Evolutionary conservation across 1,140 invertebrate species (phyloP), one percentile per base, ranked within the genome.

Genomic region (Zaprionus ghesquierei): DNA sequence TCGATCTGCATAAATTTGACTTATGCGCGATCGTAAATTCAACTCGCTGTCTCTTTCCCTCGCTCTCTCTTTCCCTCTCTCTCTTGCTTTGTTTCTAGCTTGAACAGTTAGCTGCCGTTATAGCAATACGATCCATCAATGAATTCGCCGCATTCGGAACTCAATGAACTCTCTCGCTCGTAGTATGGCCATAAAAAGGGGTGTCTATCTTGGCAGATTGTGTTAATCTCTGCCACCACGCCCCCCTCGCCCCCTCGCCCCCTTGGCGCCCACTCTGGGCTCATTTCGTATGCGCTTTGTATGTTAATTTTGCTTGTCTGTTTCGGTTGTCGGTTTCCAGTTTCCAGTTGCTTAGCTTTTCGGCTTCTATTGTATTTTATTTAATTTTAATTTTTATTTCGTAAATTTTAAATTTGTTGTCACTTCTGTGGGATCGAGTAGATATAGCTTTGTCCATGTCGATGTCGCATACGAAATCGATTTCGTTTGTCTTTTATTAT

Each of bases 381-480:
- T 89, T 84, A 89, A 89, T 87, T 87, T 84, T 87, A 87, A 87
- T 87, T 87, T 87, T 87, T 87, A 87, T 87, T 87, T 87, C 84
- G 84, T 89, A 89, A 89, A 89, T 84, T 87, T 87, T 62, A 84
- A 87, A 72, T 87, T 89, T 84, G 84, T 87, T 87, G 82, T 89
- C 82, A 87, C 84, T 87, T 87, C 82, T 89, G 82, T 87, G 71
- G 82, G 82, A 87, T 75, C 82, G 87, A 9, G 9, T 35, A 50
- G 10, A 49, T 23, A 27, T 27, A 62, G 6, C 23, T 29, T 25
- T 27, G 23, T 22, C 44, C 25, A 33, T 46, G 18, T 22, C 22
- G 18, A 23, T 29, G 25, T 58, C 44, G 27, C 46, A 46, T 73
- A 56, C 23, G 58, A 56, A 64, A 74, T 74, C 51, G 70, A 69